Evolutionary conservation across 2,113 vertebrate genomes (phyloP).

Genomic region (Burhinus bistriatus): DNA sequence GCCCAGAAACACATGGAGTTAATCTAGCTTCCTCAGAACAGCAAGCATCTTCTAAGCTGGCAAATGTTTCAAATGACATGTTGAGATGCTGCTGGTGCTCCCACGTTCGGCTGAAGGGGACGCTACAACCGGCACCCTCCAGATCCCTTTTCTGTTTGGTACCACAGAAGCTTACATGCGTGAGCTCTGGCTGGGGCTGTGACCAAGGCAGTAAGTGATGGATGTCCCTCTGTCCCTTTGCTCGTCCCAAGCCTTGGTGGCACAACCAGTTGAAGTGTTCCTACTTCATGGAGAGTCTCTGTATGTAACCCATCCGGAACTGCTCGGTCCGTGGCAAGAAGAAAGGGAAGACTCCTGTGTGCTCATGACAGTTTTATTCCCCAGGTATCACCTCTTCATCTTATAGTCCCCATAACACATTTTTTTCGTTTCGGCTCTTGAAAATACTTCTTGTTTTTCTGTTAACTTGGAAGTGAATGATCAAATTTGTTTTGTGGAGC

Average conservation of each 20-base stretch:
- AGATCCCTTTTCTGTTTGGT: neutral
- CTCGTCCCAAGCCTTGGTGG: neutral
- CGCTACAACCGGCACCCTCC: neutral
- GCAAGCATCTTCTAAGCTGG: neutral
- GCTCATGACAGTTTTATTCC: neutral
- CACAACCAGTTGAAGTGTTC: neutral
- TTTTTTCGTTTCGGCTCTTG: neutral
- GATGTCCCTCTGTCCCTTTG: neutral
- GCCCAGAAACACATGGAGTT: neutral
- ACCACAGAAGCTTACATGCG: neutral
- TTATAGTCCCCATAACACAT: neutral
- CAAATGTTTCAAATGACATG: neutral
- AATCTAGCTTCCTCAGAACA: neutral
- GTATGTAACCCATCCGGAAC: neutral
- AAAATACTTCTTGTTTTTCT: neutral
- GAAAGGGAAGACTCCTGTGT: neutral
- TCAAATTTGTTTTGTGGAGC: neutral
- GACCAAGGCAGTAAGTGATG: neutral
- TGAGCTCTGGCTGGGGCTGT: rapidly evolving
- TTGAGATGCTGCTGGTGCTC: neutral
- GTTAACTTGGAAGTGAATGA: neutral
- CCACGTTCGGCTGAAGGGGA: neutral
- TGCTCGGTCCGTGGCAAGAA: neutral
- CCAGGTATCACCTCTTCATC: neutral
- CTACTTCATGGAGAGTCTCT: neutral